Conservation (phyloP, 1,140 invertebrate genomes). For the Popillia japonica region DNA sequence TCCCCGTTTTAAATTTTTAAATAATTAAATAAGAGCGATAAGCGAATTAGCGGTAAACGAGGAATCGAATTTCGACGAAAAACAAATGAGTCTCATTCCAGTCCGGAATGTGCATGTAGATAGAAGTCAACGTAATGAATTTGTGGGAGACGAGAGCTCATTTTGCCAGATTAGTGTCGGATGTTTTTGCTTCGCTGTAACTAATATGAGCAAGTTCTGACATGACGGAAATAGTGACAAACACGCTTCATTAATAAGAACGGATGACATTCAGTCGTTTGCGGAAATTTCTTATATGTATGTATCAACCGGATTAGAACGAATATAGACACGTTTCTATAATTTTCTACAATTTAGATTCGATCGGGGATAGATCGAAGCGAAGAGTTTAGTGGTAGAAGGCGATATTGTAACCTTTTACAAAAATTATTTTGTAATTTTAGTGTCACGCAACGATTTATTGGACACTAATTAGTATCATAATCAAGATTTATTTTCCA, state of each 20-base stretch:
- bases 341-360: too few species aligned
- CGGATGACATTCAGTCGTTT: too few species aligned
- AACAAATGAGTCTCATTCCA: conserved; percentile 3
- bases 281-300: too few species aligned
- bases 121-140: conserved; percentile 23
- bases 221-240: neutral
- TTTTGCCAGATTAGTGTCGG: conserved; percentile 4
- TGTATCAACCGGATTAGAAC: too few species aligned
- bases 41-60: too few species aligned
- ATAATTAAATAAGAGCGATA: too few species aligned
- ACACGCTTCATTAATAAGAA: conserved; percentile 4
- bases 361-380: too few species aligned
- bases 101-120: neutral
- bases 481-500: conserved; percentile 53
- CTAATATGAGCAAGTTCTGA: neutral
- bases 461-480: conserved; percentile 52
- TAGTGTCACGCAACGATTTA: conserved; percentile 49
- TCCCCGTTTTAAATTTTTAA: neutral
- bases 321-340: too few species aligned
- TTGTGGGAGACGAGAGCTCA: conserved; percentile 19
- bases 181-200: conserved; percentile 3
- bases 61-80: neutral
- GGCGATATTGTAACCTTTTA: conserved; percentile 15
- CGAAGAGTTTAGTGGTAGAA: too few species aligned
- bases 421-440: conserved; percentile 38